phyloP scores from a whole-genome alignment of 2,888 invertebrate genomes.

The Drosophila quinaria region DNA sequence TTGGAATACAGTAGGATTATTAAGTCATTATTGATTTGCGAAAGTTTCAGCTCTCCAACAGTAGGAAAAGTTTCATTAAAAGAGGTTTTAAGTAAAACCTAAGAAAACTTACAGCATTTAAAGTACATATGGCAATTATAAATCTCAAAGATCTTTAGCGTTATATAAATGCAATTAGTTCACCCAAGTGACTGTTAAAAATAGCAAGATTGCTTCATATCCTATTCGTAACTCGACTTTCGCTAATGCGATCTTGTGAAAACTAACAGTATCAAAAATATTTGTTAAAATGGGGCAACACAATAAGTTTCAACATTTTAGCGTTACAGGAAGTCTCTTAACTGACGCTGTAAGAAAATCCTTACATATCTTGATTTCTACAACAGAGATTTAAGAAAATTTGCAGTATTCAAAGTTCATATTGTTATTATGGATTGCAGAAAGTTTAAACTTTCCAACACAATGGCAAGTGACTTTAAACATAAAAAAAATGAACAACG shows the following conservation, averaged over 20 bases:
- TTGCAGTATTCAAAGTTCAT: not conserved
- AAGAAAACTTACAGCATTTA: no score
- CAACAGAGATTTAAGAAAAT: not conserved
- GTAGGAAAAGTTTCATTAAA: not conserved
- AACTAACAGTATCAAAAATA: not conserved
- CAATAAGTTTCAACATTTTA: not conserved
- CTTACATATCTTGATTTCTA: slow-evolving; percentile 15
- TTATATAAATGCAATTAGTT: not conserved
- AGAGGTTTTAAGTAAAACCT: not conserved
- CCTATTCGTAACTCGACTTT: not conserved
- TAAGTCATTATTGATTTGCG: not conserved
- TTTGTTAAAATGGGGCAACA: not conserved
- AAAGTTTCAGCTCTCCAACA: not conserved
- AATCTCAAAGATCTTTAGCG: not conserved
- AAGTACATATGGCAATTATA: not conserved
- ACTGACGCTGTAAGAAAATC: not conserved
- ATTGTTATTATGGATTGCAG: not conserved
- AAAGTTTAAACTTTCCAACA: slow-evolving; percentile 1
- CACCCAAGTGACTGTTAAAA: not conserved
- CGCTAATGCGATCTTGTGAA: not conserved
- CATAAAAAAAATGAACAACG: not conserved
- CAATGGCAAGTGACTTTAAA: not conserved
- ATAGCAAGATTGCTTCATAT: not conserved
- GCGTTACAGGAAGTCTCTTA: not conserved
- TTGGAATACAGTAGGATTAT: not conserved